Evolutionary conservation across 92 coral and sea anemone genomes (phyloP).

Genomic region (Zoanthus solanderi): DNA sequence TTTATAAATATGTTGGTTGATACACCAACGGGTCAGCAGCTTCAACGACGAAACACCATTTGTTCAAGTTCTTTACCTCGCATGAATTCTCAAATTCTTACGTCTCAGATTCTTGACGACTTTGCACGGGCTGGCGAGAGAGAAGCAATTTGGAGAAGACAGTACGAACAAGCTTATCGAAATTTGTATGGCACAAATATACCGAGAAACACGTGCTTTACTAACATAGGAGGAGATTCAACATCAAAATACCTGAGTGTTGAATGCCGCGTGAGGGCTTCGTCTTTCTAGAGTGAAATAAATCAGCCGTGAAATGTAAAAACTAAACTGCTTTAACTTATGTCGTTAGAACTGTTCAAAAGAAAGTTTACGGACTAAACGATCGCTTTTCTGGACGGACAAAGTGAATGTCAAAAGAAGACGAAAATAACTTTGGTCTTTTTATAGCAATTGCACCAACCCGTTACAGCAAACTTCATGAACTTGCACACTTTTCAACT

Average conservation of each 20-base stretch:
- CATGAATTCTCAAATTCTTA: constrained; percentile 25
- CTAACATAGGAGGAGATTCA: constrained; percentile 14
- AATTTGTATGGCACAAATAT: constrained; percentile 38
- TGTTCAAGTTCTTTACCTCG: constrained; percentile 36
- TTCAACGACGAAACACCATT: constrained; percentile 34
- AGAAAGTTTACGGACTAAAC: neutral
- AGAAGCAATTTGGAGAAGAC: constrained; percentile 35
- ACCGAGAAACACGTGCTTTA: constrained; percentile 30
- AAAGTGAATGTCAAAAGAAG: neutral
- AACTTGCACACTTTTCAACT: neutral
- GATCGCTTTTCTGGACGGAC: neutral
- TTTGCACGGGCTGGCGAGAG: constrained; percentile 38
- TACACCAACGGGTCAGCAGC: constrained; percentile 44
- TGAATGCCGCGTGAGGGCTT: constrained; percentile 26
- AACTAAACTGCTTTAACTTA: neutral
- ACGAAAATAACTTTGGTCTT: neutral
- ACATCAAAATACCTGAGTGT: constrained; percentile 42
- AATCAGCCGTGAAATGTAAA: neutral
- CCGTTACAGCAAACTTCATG: neutral
- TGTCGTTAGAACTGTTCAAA: neutral
- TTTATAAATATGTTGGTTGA: constrained; percentile 33
- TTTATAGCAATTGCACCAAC: neutral
- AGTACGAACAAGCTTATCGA: constrained; percentile 44
- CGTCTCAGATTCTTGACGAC: constrained; percentile 44
- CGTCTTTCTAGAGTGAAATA: constrained; percentile 14